These are phyloP conservation scores for Lepus americanus DNA, from an alignment of 2,113 vertebrate species.

Conservation along the genomic window DNA sequence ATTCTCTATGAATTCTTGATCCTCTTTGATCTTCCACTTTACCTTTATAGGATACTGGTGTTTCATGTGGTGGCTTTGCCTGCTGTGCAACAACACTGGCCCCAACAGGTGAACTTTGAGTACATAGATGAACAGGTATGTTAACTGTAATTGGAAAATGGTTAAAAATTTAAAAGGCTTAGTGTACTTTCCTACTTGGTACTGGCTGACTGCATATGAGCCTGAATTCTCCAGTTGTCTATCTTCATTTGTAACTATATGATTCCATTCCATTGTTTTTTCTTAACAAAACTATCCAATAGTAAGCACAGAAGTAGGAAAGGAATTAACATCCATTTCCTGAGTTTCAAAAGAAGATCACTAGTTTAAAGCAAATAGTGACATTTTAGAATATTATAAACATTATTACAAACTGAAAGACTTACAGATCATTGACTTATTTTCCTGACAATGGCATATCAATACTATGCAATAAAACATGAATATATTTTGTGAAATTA, in stretches of 20 bases:
- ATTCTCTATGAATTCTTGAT: not conserved
- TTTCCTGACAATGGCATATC: not conserved
- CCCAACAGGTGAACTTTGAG: not conserved
- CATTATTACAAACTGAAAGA: not conserved
- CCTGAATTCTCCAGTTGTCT: not conserved
- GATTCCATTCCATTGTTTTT: not conserved
- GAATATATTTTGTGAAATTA: too few species aligned
- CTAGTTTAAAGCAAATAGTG: not conserved
- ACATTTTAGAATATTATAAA: conserved; percentile 47
- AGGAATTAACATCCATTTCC: not conserved
- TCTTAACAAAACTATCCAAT: not conserved
- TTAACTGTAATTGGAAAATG: not conserved
- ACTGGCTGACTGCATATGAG: not conserved
- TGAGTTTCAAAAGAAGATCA: not conserved
- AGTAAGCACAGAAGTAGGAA: not conserved
- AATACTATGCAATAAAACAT: not conserved
- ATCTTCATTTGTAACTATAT: not conserved
- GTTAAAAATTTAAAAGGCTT: not conserved
- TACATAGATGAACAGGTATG: not conserved
- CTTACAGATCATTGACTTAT: not conserved
- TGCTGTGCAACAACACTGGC: too few species aligned
- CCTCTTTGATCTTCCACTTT: not conserved
- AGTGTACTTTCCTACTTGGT: not conserved
- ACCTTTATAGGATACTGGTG: not conserved
- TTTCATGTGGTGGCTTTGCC: too few species aligned